phyloP scores from a whole-genome alignment of 2,113 vertebrate species.

The Etia nguti region DNA sequence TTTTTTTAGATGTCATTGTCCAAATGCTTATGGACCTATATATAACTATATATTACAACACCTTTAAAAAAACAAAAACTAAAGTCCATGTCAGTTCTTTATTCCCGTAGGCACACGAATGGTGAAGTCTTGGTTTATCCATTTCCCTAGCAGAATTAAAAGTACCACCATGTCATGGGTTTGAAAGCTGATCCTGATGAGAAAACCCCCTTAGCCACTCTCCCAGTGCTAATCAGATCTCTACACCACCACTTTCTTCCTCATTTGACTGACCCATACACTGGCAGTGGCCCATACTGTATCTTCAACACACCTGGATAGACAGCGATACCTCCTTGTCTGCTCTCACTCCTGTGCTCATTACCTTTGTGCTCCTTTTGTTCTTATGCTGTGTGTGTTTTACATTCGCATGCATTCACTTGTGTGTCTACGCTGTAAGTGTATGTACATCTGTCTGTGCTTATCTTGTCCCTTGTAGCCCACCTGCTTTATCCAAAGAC shows the following conservation, averaged over 20 bases:
- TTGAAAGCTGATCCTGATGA: conserved; percentile 62
- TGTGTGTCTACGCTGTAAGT: background rate
- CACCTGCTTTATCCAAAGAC: conserved; percentile 49
- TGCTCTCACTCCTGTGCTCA: background rate
- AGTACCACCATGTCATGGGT: background rate
- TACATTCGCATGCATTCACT: background rate
- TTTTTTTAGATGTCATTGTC: background rate
- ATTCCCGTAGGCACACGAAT: background rate
- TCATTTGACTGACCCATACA: background rate
- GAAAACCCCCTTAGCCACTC: conserved; percentile 40
- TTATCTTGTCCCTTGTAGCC: conserved; percentile 50
- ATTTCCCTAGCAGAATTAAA: background rate
- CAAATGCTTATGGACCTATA: background rate
- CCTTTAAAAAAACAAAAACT: background rate
- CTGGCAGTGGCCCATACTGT: background rate
- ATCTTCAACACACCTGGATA: conserved; percentile 35
- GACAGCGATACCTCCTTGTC: conserved; percentile 3
- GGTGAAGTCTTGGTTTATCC: background rate
- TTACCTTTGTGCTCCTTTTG: background rate
- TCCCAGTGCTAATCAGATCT: conserved; percentile 54
- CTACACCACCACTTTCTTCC: background rate
- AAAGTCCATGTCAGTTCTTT: background rate
- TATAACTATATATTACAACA: background rate
- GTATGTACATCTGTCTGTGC: background rate
- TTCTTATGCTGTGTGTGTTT: background rate